Evolutionary conservation across 2,113 vertebrate genomes (phyloP).

Genomic region (Platichthys stellatus): DNA sequence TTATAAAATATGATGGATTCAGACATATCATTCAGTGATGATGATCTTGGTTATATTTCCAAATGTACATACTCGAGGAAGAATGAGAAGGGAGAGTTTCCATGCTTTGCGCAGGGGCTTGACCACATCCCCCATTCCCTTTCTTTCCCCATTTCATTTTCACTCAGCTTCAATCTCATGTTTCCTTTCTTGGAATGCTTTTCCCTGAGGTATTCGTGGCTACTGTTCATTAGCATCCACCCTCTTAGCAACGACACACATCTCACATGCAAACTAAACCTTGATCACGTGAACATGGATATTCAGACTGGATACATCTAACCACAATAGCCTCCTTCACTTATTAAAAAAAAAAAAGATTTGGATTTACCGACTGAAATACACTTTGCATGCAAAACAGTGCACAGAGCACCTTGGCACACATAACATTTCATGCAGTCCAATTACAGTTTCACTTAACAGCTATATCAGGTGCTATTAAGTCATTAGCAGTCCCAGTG

Average conservation of each 20-base stretch:
- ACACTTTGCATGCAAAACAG: background rate
- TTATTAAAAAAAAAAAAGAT: background rate
- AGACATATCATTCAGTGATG: background rate
- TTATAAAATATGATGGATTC: background rate
- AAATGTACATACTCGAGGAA: too few species aligned
- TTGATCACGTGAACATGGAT: background rate
- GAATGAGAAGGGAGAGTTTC: too few species aligned
- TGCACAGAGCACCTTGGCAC: background rate
- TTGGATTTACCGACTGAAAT: background rate
- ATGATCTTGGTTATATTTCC: too few species aligned
- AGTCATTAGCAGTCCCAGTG: conserved; percentile 23
- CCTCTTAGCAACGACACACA: background rate
- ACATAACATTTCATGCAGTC: conserved; percentile 16
- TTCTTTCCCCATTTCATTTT: too few species aligned
- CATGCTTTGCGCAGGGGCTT: too few species aligned
- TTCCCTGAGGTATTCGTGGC: background rate
- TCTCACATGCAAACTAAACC: background rate
- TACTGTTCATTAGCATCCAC: background rate
- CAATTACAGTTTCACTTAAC: conserved; percentile 38
- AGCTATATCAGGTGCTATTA: conserved; percentile 29
- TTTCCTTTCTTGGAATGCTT: background rate
- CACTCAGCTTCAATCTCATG: too few species aligned
- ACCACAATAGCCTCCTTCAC: background rate
- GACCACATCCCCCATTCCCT: too few species aligned
- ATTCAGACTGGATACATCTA: background rate